Conservation (phyloP, 2,113 vertebrate genomes). For the Kryptolebias marmoratus region DNA sequence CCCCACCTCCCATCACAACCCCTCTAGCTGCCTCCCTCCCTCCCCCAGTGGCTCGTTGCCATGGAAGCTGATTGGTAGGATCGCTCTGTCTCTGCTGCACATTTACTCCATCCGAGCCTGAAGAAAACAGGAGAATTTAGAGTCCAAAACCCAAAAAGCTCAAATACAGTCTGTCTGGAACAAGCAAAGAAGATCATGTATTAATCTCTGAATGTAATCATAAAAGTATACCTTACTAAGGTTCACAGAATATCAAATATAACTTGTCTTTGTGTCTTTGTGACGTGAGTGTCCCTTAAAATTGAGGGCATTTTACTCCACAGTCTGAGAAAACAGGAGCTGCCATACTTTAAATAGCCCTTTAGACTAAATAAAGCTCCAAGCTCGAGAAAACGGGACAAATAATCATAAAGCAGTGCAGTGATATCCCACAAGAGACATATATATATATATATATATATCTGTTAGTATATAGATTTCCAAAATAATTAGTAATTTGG, state of each 20-base stretch:
- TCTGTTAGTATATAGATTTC: too few species aligned
- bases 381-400: too few species aligned
- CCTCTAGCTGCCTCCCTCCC: slow-evolving; percentile 47
- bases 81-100: slow-evolving; percentile 61
- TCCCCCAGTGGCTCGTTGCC: slow-evolving; percentile 71
- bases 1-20: slow-evolving; percentile 60
- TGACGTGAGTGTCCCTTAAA: too few species aligned
- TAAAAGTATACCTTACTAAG: neutral
- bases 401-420: too few species aligned
- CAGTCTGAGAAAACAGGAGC: too few species aligned
- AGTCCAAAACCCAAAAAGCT: slow-evolving; percentile 26
- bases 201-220: neutral
- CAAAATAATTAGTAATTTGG: too few species aligned
- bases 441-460: too few species aligned
- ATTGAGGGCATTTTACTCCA: neutral
- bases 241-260: neutral
- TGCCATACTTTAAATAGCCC: too few species aligned
- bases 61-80: slow-evolving; percentile 80
- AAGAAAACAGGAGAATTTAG: slow-evolving; percentile 41
- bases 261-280: neutral
- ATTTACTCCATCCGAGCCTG: slow-evolving; percentile 42
- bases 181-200: neutral
- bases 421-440: too few species aligned
- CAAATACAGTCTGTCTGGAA: neutral
- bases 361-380: too few species aligned